Evolutionary conservation across 2,797 vertebrate species (phyloP), one percentile per base, ranked within the genome.

Genomic region (Sebastolobus altivelis): DNA sequence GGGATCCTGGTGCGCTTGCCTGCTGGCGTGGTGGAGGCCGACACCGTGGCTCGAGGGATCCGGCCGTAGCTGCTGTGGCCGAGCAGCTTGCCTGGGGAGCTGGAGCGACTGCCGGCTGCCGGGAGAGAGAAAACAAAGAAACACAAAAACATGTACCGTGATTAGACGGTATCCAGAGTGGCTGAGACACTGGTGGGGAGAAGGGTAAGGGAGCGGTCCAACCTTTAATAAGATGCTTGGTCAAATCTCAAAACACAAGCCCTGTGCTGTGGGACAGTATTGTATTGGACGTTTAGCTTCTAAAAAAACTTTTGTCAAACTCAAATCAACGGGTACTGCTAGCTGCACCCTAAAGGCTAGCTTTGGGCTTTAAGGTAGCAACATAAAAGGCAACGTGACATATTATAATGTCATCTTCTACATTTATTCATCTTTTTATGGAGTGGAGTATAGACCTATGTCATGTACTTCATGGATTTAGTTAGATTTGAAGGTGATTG

Each of bases 51-150:
- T 73, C 98, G 93, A 18, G 97, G 95, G 5, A 97, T 89, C 76
- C 97, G 95, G 29, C 98, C 96, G 29, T 99, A 99, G 68, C 95
- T 73, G 86, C 97, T 96, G 83, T 92, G 91, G 12, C 97, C 95
- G 80, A 99, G 94, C 69, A 99, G 94, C 88, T 99, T 99, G 27
- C 98, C 98, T 0, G 98, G 98, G 65, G 98, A 99, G 85, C 96
- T 98, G 71, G 98, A 99, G 35, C 98, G 96, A 88, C 98, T 99
- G 49, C 98, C 98, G 46, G 98, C 98, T 99, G 91, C 22, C 1
- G 2, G 31, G 18, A 25, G 40, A 78, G 11, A 63, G 22, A 70
- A 31, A 33, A 77, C n/a, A 67, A 25, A 54, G 4, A 35, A 38
- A 66, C 4, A 46, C 4, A 25, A 13, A 59, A 38, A 38, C 5